Conservation (phyloP, 2,797 vertebrate species). For the Acrossocheilus wenchowensis region DNA sequence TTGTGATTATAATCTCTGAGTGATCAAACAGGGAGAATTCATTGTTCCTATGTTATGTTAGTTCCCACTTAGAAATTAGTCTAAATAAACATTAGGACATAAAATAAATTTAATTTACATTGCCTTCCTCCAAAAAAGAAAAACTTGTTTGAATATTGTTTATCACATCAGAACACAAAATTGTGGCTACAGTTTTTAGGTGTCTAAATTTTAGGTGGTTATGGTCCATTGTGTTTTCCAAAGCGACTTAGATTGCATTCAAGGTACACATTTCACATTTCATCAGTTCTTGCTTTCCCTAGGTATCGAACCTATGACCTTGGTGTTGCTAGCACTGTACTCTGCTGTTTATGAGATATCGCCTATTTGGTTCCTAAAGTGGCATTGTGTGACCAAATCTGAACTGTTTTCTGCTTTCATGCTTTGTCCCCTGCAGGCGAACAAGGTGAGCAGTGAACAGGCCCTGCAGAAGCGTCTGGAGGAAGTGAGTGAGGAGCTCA, state of each 20-base stretch:
- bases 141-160: too few species aligned
- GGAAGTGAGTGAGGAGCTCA: conserved; percentile 88
- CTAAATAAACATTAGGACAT: neutral
- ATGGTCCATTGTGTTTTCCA: neutral
- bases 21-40: neutral
- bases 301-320: neutral
- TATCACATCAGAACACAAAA: too few species aligned
- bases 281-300: neutral
- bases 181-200: neutral
- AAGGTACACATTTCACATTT: neutral
- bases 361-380: neutral
- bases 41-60: neutral
- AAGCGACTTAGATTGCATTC: too few species aligned
- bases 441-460: conserved; percentile 82
- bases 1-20: neutral
- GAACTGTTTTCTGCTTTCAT: neutral
- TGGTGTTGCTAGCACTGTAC: neutral
- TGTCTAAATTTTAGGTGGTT: neutral
- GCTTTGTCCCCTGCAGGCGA: conserved; percentile 72
- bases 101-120: neutral
- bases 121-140: neutral
- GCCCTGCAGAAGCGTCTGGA: conserved; percentile 87
- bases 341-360: neutral
- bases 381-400: conserved; percentile 37
- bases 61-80: neutral